Percentiles rank a stretch among this genome's conserved stretches.
Conservation (phyloP, 2,113 vertebrate species). For the Daphoenositta chrysoptera region DNA sequence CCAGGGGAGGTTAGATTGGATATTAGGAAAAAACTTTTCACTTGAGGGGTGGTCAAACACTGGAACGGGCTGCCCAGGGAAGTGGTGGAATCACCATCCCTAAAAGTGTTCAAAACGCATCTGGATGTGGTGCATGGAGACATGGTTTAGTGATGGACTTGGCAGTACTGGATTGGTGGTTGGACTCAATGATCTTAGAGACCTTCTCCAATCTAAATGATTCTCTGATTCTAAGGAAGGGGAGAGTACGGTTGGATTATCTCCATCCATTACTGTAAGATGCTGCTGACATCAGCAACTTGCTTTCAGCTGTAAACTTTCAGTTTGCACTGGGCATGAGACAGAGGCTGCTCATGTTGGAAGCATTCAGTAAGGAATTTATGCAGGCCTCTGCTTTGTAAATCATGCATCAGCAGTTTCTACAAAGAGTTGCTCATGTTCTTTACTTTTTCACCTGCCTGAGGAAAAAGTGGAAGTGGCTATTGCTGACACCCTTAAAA, state of each 20-base stretch:
- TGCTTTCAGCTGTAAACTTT: not conserved
- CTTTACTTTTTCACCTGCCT: not conserved
- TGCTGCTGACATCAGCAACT: not conserved
- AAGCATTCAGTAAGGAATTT: not conserved
- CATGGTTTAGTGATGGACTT: not conserved
- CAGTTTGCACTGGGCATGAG: not conserved
- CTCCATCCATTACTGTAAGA: not conserved
- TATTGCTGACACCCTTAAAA: not conserved
- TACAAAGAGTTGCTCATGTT: not conserved
- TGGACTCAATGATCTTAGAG: not conserved
- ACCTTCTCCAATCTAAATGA: not conserved
- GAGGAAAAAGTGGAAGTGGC: not conserved
- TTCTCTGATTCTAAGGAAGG: not conserved
- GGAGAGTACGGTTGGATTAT: not conserved
- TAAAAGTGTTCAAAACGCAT: not conserved
- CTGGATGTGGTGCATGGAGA: not conserved
- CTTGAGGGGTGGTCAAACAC: not conserved
- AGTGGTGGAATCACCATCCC: not conserved
- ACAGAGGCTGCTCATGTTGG: not conserved
- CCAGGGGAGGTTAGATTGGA: not conserved
- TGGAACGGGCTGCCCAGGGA: not conserved
- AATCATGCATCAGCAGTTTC: not conserved
- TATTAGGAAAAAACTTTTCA: not conserved
- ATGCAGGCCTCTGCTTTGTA: not conserved
- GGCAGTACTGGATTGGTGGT: not conserved